Percentiles rank a stretch among this genome's conserved stretches.
Conservation (phyloP, 2,888 invertebrate species). For the Clivina fossor region DNA sequence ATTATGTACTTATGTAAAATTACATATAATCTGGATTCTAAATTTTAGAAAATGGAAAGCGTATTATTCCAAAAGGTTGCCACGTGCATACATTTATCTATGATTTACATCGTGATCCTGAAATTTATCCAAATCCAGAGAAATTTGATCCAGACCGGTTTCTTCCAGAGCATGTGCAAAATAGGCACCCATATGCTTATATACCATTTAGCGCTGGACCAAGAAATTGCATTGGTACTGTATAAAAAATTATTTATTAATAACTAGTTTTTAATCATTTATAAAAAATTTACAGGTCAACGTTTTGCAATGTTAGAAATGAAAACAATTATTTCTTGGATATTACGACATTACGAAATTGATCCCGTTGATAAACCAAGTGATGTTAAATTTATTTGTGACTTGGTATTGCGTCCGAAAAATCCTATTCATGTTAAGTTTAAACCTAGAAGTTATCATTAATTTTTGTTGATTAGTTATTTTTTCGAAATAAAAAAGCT, state of each 20-base stretch:
- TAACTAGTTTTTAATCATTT: too few species aligned
- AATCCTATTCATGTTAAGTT: slow-evolving; percentile 52
- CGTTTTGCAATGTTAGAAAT: slow-evolving; percentile 68
- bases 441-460: too few species aligned
- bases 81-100: slow-evolving; percentile 60
- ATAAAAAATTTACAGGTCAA: slow-evolving; percentile 62
- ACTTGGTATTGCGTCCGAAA: slow-evolving; percentile 55
- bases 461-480: too few species aligned
- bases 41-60: slow-evolving; percentile 54
- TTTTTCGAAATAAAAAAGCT: too few species aligned
- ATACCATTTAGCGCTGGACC: slow-evolving; percentile 49
- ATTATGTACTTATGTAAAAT: slow-evolving; percentile 52
- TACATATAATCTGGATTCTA: too few species aligned
- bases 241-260: too few species aligned
- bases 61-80: slow-evolving; percentile 55
- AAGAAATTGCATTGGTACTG: slow-evolving; percentile 44
- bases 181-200: slow-evolving; percentile 44
- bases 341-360: slow-evolving; percentile 58
- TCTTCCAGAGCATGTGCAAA: slow-evolving; percentile 58
- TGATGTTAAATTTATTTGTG: slow-evolving; percentile 52
- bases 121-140: slow-evolving; percentile 67
- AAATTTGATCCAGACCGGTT: slow-evolving; percentile 76
- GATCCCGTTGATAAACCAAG: slow-evolving; percentile 54
- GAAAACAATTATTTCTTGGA: slow-evolving; percentile 58
- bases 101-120: slow-evolving; percentile 65